Evolutionary conservation across 2,888 invertebrate genomes (phyloP), one percentile per base, ranked within the genome.

Genomic region (Caenorhabditis sp.): DNA sequence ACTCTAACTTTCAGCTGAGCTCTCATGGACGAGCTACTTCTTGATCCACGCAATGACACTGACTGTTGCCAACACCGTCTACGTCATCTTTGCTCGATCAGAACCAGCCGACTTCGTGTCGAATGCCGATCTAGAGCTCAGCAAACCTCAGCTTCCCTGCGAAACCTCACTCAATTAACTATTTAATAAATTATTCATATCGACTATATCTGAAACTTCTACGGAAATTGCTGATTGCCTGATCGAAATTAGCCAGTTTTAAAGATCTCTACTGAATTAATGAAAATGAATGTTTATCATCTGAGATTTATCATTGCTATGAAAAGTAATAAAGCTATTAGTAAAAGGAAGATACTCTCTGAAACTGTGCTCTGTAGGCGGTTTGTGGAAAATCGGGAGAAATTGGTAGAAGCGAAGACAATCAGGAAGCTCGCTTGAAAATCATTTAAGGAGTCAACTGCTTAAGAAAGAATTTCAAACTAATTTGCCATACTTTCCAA

Each of bases 121-220:
- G 47, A 82, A 82, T 26, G 73, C 82, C 38, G 79, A 82, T 19
- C 63, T 79, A 41, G 82, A 82, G 41, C 68, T 79, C 38, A 82
- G 69, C 69, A 77, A 77, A 38, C 75, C 81, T 64, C 61, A 81
- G 58, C 70, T 76, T 70, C 73, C 80, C 41, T 76, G 75, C 64
- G 81, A 75, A 81, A 76, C 81, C 44, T 64, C 81, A 19, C 75
- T 64, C 51, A 66, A 58, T 72, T 69, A 70, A 72, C 41, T 75
- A 77, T 66, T 82, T 82, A 82, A 82, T 82, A 82, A 82, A 82
- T 82, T 82, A 82, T 82, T 77, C 79, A 82, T 82, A 66, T 79
- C 75, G 64, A 22, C 47, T 38, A 38, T 38, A 38, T 38, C 61
- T 56, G 31, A 41, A 51, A 7, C 19, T 31, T 19, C 47, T 24